Conservation (phyloP, 2,888 invertebrate genomes). For the Arctia plantaginis region DNA sequence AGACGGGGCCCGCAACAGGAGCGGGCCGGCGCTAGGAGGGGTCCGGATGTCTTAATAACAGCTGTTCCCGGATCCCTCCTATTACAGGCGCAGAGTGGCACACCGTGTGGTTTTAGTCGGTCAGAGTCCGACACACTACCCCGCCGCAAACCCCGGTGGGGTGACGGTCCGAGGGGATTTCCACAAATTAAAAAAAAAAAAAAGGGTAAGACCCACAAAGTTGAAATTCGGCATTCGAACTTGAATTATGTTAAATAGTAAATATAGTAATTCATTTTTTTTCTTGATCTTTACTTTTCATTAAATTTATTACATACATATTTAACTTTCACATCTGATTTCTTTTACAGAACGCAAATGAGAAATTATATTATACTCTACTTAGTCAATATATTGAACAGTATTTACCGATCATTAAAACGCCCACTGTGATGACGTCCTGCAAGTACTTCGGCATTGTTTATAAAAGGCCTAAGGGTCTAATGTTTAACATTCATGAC, state of each 20-base stretch:
- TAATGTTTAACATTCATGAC: slow-evolving; percentile 96
- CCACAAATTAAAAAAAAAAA: too few relatives aligned
- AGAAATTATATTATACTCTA: slow-evolving; percentile 95
- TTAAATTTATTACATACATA: not conserved
- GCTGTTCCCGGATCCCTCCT: too few relatives aligned
- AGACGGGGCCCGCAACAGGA: too few relatives aligned
- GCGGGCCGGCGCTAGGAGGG: too few relatives aligned
- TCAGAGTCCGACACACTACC: too few relatives aligned
- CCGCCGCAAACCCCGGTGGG: too few relatives aligned
- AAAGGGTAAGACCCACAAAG: not conserved
- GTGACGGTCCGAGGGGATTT: too few relatives aligned
- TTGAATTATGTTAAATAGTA: not conserved
- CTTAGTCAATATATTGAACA: slow-evolving; percentile 94
- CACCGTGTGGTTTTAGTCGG: too few relatives aligned
- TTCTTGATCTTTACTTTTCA: not conserved
- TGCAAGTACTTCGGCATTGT: slow-evolving; percentile 97
- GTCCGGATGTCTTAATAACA: too few relatives aligned
- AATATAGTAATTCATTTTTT: not conserved
- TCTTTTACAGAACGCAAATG: slow-evolving; percentile 92
- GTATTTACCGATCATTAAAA: slow-evolving; percentile 98
- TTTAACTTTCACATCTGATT: not conserved
- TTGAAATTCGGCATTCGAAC: not conserved
- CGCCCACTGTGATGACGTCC: slow-evolving; percentile 97
- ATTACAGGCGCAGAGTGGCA: too few relatives aligned
- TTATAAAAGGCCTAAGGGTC: slow-evolving; percentile 94